Percentiles rank a stretch among this genome's conserved stretches.
phyloP scores from a whole-genome alignment of 2,888 invertebrate species.

The Cetonia aurata region DNA sequence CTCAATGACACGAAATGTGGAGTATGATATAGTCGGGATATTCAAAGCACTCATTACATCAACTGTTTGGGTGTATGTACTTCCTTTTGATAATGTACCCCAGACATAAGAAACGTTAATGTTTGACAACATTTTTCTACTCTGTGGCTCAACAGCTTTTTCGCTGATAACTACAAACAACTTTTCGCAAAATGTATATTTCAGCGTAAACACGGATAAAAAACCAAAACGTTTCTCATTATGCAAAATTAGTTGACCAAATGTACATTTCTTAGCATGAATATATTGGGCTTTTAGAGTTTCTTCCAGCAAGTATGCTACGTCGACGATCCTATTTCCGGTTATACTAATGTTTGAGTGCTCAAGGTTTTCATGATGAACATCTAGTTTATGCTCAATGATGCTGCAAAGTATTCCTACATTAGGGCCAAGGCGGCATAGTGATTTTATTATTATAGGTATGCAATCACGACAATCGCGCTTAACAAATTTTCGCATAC shows the following conservation, averaged over 20 bases:
- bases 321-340: constrained; percentile 5
- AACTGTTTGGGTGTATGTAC: constrained; percentile 11
- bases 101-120: constrained; percentile 15
- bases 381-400: background rate
- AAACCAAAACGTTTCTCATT: constrained; percentile 1
- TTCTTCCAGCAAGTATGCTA: background rate
- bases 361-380: background rate
- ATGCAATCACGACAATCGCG: too few relatives aligned
- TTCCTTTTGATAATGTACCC: constrained; percentile 27
- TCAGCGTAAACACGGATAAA: background rate
- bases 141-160: background rate
- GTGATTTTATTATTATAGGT: background rate
- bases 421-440: background rate
- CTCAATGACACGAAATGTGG: constrained; percentile 10
- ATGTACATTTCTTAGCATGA: constrained; percentile 5
- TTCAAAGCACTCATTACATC: constrained; percentile 2
- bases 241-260: background rate
- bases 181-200: constrained; percentile 6
- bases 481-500: background rate
- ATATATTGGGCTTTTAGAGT: constrained; percentile 2
- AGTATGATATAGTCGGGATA: constrained; percentile 13
- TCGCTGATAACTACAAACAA: background rate
- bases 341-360: background rate
- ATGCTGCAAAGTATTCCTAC: background rate
- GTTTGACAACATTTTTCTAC: background rate